Percentiles rank a stretch among this genome's conserved stretches.
Evolutionary conservation across 1,140 invertebrate species (phyloP).

Genomic region (Goniozus legneri): DNA sequence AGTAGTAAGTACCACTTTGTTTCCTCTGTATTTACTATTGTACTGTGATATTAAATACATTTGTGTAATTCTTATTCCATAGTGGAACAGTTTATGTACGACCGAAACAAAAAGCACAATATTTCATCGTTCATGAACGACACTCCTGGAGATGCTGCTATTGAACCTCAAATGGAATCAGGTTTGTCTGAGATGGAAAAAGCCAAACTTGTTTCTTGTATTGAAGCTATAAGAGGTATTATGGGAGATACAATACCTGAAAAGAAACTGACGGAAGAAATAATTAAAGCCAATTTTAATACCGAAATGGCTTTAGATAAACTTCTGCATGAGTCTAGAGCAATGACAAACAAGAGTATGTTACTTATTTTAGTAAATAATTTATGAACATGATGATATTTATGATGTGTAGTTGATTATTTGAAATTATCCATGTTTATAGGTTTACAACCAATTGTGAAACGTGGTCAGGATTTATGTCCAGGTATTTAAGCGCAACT

Average conservation of each 20-base stretch:
- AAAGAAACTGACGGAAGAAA: constrained; percentile 62
- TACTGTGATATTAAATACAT: too few species aligned
- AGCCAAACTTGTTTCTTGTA: constrained; percentile 75
- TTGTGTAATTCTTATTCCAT: too few species aligned
- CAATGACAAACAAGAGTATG: too few species aligned
- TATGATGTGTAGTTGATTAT: too few species aligned
- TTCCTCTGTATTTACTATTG: too few species aligned
- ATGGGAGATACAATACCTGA: constrained; percentile 75
- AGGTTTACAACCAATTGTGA: constrained; percentile 13
- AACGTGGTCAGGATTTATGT: constrained; percentile 19
- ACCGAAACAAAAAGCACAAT: constrained; percentile 67
- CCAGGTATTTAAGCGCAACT: constrained; percentile 32
- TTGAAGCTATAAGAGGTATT: constrained; percentile 78
- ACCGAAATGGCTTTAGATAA: constrained; percentile 68
- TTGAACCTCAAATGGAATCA: constrained; percentile 41
- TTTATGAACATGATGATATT: too few species aligned
- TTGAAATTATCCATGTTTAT: constrained; percentile 8
- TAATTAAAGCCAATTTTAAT: constrained; percentile 70
- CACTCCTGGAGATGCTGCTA: constrained; percentile 68
- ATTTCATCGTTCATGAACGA: constrained; percentile 71
- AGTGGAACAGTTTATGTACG: constrained; percentile 80
- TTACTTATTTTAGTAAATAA: too few species aligned
- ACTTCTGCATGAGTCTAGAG: constrained; percentile 55
- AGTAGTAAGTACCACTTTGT: constrained; percentile 74
- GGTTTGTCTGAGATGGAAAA: constrained; percentile 64